Evolutionary conservation across 1,140 invertebrate species (phyloP).

Genomic region (Zaprionus africanus): DNA sequence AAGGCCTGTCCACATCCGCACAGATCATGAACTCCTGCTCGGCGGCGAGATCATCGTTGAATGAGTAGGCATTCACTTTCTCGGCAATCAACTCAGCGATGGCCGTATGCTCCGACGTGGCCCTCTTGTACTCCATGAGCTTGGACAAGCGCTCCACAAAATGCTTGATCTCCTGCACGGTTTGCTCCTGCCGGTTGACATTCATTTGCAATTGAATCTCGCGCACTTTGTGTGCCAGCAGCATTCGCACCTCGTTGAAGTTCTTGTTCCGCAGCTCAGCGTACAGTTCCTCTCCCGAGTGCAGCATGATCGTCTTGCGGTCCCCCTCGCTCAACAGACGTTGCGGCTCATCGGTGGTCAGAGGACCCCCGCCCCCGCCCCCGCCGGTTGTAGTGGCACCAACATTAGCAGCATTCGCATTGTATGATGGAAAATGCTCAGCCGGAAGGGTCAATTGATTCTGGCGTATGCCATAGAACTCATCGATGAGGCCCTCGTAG

Average conservation of each 20-base stretch:
- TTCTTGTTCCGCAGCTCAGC: constrained; percentile 96
- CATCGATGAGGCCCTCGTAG: constrained; percentile 97
- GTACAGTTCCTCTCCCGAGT: constrained; percentile 96
- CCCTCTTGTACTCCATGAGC: constrained; percentile 94
- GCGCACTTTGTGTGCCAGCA: constrained; percentile 94
- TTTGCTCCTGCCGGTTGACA: constrained; percentile 93
- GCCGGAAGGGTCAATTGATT: constrained; percentile 92
- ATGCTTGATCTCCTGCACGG: constrained; percentile 96
- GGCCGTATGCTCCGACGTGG: constrained; percentile 89
- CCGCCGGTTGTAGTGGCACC: constrained; percentile 30
- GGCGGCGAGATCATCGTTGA: constrained; percentile 86
- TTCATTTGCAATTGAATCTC: constrained; percentile 94
- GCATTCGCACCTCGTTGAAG: constrained; percentile 95
- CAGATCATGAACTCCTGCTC: constrained; percentile 97
- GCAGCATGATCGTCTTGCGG: constrained; percentile 93
- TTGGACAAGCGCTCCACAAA: constrained; percentile 94
- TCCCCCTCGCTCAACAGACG: constrained; percentile 84
- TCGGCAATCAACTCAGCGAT: constrained; percentile 88
- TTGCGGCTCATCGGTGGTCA: not conserved
- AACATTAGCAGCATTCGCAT: constrained; percentile 13
- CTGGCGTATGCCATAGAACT: constrained; percentile 86
- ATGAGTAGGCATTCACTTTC: constrained; percentile 85
- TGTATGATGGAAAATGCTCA: constrained; percentile 90
- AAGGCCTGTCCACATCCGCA: constrained; percentile 94
- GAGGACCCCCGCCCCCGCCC: not conserved